A percentile compares a stretch with the other conserved stretches of the same genome.
phyloP scores from a whole-genome alignment of 2,888 invertebrate species.

The Chrysolina oricalcia region DNA sequence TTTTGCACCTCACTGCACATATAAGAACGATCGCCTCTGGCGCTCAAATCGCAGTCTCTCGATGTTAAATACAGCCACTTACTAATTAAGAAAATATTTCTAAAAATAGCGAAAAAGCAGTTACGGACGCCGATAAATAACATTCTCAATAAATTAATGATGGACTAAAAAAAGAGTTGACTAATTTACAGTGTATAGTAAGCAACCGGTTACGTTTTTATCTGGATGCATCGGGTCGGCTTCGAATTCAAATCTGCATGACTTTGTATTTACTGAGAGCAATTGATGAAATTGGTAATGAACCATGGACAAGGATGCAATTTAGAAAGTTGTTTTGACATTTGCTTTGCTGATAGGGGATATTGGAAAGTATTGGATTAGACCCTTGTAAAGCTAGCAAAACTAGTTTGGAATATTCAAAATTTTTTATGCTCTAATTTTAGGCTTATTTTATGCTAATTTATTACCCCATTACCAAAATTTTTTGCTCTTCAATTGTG shows the following conservation, averaged over 20 bases:
- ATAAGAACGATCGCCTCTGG: slow-evolving; percentile 1
- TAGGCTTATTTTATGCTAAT: too few species aligned
- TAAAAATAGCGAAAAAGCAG: slow-evolving; percentile 40
- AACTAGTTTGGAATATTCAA: too few species aligned
- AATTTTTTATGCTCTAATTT: too few species aligned
- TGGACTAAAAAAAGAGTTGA: slow-evolving; percentile 38
- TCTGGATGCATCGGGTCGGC: not conserved
- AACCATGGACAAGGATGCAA: too few species aligned
- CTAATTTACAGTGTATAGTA: slow-evolving; percentile 34
- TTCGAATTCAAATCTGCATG: not conserved
- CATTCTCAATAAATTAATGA: slow-evolving; percentile 42
- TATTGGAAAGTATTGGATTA: not conserved
- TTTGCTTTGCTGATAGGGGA: not conserved
- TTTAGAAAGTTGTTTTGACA: too few species aligned
- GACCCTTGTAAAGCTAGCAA: too few species aligned
- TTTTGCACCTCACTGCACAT: not conserved
- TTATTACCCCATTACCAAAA: too few species aligned
- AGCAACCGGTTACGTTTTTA: slow-evolving; percentile 12
- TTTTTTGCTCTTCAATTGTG: too few species aligned
- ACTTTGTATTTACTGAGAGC: not conserved
- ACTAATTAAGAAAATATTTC: slow-evolving; percentile 46
- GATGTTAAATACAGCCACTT: slow-evolving; percentile 39
- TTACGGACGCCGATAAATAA: slow-evolving; percentile 38
- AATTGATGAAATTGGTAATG: slow-evolving; percentile 2
- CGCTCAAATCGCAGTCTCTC: slow-evolving; percentile 32